Evolutionary conservation across 2,113 vertebrate species (phyloP).

Genomic region (Coturnix japonica): DNA sequence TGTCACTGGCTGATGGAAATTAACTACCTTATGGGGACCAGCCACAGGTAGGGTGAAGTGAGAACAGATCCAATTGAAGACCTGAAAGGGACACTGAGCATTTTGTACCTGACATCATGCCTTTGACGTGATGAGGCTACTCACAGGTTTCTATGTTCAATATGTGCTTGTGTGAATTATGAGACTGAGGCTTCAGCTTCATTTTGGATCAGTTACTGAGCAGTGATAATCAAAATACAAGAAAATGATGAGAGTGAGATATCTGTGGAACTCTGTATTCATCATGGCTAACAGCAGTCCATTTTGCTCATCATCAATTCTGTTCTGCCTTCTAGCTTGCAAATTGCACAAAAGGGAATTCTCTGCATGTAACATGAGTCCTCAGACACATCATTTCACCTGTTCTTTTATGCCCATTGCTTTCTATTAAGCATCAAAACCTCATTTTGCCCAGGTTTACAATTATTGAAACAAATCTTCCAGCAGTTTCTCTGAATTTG

Average conservation of each 20-base stretch:
- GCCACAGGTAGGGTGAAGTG: neutral
- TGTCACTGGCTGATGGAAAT: neutral
- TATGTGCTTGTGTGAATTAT: neutral
- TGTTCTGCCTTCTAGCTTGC: neutral
- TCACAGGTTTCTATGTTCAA: neutral
- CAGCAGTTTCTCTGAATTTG: neutral
- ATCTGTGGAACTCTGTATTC: neutral
- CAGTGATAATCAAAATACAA: neutral
- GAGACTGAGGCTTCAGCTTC: neutral
- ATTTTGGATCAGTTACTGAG: neutral
- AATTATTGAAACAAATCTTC: neutral
- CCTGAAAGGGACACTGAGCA: neutral
- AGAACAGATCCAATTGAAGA: neutral
- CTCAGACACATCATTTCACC: neutral
- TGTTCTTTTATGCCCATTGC: neutral
- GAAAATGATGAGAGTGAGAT: neutral
- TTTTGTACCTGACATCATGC: neutral
- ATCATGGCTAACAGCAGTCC: neutral
- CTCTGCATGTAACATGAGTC: neutral
- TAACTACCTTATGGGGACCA: neutral
- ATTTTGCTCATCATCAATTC: neutral
- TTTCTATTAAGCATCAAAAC: neutral
- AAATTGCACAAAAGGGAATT: neutral
- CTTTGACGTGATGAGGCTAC: constrained; percentile 5
- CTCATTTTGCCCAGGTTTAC: neutral